These are phyloP conservation scores for Carcharodon carcharias DNA, from an alignment of 2,797 vertebrate species.

Conservation along the genomic window DNA sequence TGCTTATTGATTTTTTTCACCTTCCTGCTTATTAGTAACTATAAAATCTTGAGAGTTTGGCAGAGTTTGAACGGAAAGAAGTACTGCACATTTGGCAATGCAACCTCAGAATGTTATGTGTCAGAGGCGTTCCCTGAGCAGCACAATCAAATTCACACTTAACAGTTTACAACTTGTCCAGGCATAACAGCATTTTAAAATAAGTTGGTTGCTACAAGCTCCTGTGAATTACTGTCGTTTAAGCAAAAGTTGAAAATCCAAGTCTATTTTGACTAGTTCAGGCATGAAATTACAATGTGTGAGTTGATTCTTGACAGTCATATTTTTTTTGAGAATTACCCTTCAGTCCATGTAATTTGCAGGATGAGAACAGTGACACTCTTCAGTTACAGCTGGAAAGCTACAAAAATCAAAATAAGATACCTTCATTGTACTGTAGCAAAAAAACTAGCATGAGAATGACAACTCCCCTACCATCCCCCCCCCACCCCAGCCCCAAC, in stretches of 20 bases:
- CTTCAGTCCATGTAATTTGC: background rate
- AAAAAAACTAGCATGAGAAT: background rate
- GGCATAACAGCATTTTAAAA: background rate
- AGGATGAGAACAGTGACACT: background rate
- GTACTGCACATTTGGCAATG: background rate
- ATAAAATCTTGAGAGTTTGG: background rate
- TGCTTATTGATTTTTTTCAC: background rate
- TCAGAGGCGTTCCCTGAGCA: background rate
- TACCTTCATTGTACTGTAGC: background rate
- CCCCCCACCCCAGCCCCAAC: too few species aligned
- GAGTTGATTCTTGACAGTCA: background rate
- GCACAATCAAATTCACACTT: background rate
- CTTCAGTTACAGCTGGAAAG: background rate
- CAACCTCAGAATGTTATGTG: background rate
- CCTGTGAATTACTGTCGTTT: constrained; percentile 15
- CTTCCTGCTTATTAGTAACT: background rate
- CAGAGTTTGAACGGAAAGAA: background rate
- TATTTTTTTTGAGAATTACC: background rate
- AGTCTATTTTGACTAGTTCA: background rate
- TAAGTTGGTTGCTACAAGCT: background rate
- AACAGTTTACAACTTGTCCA: background rate
- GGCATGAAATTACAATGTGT: constrained; percentile 18
- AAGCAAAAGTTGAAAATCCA: background rate
- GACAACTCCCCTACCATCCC: too few species aligned
- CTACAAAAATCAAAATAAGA: background rate